phyloP scores from a whole-genome alignment of 2,113 vertebrate genomes.

The Gavialis gangeticus region DNA sequence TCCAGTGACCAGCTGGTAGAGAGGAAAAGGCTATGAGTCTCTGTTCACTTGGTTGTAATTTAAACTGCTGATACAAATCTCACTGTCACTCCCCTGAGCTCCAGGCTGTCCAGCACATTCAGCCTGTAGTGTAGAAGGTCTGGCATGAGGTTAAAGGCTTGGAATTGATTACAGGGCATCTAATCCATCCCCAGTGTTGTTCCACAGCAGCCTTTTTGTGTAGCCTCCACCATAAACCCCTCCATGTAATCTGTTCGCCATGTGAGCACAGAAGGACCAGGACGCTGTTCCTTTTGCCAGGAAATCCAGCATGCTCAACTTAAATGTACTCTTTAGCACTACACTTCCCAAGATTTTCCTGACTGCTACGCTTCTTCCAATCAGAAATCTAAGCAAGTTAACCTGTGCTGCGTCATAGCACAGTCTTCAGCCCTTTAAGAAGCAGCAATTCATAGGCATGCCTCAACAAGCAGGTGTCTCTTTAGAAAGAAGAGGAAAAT shows the following conservation, averaged over 20 bases:
- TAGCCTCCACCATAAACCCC: not conserved
- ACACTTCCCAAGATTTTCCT: not conserved
- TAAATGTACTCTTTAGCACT: too few relatives aligned
- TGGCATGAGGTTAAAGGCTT: not conserved
- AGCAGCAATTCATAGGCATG: not conserved
- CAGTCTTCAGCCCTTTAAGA: not conserved
- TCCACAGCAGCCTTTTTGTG: rapidly evolving
- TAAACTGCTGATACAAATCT: not conserved
- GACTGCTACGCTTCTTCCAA: not conserved
- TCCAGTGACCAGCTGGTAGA: not conserved
- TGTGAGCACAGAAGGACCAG: not conserved
- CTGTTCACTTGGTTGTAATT: not conserved
- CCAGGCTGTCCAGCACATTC: not conserved
- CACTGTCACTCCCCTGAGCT: not conserved
- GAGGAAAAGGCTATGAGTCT: not conserved
- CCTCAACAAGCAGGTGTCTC: rapidly evolving
- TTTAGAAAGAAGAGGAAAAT: not conserved
- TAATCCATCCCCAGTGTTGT: not conserved
- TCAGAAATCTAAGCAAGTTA: not conserved
- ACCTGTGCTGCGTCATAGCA: too few relatives aligned
- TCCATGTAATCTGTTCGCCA: not conserved
- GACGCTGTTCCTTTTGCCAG: too few relatives aligned
- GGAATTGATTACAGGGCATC: not conserved
- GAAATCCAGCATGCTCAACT: too few relatives aligned
- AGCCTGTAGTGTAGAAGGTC: not conserved